phyloP scores from a whole-genome alignment of 2,113 vertebrate species.

The Oplegnathus fasciatus region DNA sequence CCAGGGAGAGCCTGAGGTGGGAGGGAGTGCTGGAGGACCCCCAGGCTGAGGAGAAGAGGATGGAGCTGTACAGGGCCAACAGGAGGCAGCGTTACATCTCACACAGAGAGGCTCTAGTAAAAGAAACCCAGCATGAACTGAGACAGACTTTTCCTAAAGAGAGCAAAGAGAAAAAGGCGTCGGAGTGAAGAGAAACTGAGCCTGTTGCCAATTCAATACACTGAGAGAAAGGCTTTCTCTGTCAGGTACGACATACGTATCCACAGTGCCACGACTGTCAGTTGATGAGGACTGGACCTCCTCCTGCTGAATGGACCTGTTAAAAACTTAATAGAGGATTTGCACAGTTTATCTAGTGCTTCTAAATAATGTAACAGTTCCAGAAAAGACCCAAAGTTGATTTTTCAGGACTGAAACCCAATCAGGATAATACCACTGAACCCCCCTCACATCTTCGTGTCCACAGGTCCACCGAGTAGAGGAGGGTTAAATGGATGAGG shows the following conservation, averaged over 20 bases:
- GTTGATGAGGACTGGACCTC: neutral
- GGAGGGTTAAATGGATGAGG: neutral
- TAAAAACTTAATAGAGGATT: conserved; percentile 57
- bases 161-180: neutral
- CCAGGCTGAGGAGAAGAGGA: conserved; percentile 86
- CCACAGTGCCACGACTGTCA: neutral
- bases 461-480: neutral
- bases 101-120: conserved; percentile 78
- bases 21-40: conserved; percentile 88
- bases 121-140: conserved; percentile 14
- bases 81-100: conserved; percentile 86
- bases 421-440: conserved; percentile 21
- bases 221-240: neutral
- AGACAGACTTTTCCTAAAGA: conserved; percentile 21
- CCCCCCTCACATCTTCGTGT: neutral
- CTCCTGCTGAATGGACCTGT: conserved; percentile 25
- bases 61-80: conserved; percentile 85
- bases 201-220: neutral
- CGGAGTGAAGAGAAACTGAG: neutral
- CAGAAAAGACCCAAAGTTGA: conserved; percentile 35
- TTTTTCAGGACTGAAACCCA: conserved; percentile 45
- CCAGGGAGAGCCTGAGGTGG: conserved; percentile 88
- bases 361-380: conserved; percentile 42
- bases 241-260: neutral
- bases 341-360: conserved; percentile 18